Evolutionary conservation across 2,888 invertebrate species (phyloP).

Genomic region (Amphiduros pacificus): DNA sequence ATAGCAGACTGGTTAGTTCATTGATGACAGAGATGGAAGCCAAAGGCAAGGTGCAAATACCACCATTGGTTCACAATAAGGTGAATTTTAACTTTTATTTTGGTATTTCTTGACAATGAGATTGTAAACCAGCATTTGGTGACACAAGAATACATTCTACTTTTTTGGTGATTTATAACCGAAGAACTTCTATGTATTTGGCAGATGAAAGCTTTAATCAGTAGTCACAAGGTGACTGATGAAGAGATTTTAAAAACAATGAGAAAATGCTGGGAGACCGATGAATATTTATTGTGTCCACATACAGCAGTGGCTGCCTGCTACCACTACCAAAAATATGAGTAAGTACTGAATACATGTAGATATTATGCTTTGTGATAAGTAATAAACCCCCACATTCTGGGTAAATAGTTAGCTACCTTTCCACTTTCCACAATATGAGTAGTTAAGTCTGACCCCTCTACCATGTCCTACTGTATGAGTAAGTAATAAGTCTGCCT

Average conservation of each 20-base stretch:
- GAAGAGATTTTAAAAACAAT: slow-evolving; percentile 52
- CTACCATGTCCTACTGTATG: too few species aligned
- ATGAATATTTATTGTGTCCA: slow-evolving; percentile 60
- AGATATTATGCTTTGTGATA: too few species aligned
- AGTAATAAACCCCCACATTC: too few species aligned
- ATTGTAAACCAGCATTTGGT: background rate
- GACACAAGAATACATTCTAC: background rate
- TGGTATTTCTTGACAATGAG: background rate
- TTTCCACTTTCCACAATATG: too few species aligned
- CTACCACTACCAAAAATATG: slow-evolving; percentile 39
- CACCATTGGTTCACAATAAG: slow-evolving; percentile 39
- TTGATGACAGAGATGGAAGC: slow-evolving; percentile 51
- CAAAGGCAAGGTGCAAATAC: slow-evolving; percentile 34
- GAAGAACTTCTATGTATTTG: slow-evolving; percentile 11
- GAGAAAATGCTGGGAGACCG: slow-evolving; percentile 50
- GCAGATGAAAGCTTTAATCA: slow-evolving; percentile 34
- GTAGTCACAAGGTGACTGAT: slow-evolving; percentile 43
- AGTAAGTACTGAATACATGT: background rate
- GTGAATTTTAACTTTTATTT: slow-evolving; percentile 27
- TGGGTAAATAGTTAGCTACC: too few species aligned
- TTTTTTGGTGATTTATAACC: background rate
- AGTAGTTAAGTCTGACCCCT: too few species aligned
- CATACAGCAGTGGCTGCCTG: slow-evolving; percentile 60
- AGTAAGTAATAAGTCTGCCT: too few species aligned
- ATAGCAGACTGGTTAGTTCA: slow-evolving; percentile 37